These are phyloP conservation scores for Podarcis raffonei DNA, from an alignment of 2,113 vertebrate species.

Conservation along the genomic window DNA sequence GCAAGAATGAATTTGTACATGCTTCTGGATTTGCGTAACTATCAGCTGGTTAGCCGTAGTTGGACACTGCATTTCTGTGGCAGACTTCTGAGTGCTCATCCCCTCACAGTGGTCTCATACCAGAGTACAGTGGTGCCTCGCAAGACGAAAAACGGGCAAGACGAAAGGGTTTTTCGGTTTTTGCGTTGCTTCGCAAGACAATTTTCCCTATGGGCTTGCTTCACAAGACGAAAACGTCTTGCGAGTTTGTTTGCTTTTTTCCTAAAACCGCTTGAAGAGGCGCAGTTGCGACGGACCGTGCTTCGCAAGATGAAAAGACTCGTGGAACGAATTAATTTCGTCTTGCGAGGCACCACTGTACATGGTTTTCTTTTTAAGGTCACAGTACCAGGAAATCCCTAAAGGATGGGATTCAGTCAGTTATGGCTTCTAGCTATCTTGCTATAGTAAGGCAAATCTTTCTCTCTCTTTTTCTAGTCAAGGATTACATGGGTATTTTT, in stretches of 20 bases:
- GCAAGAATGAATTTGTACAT: constrained; percentile 73
- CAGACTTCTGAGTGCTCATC: constrained; percentile 8
- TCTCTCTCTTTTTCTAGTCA: constrained; percentile 59
- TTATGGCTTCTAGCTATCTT: constrained; percentile 75
- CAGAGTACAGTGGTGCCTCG: too few species aligned
- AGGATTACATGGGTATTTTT: constrained; percentile 50
- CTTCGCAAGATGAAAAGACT: too few species aligned
- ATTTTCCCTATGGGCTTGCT: too few species aligned
- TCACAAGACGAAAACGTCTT: too few species aligned
- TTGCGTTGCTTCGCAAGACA: too few species aligned
- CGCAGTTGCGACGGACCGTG: too few species aligned
- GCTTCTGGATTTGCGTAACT: constrained; percentile 67
- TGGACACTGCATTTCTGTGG: constrained; percentile 37
- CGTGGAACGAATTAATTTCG: too few species aligned
- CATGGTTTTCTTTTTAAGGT: constrained; percentile 12
- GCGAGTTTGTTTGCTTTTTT: too few species aligned
- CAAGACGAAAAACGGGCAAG: too few species aligned
- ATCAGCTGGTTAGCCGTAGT: constrained; percentile 57
- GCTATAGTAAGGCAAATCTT: constrained; percentile 74
- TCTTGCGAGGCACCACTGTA: too few species aligned
- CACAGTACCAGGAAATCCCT: constrained; percentile 31
- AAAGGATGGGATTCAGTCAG: constrained; percentile 59
- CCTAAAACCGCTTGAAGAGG: too few species aligned
- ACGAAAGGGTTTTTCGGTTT: too few species aligned
- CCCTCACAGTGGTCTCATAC: accelerated